Percentiles rank a stretch among this genome's conserved stretches.
phyloP scores from a whole-genome alignment of 2,797 vertebrate genomes.

The Poeciliopsis presidionis region DNA sequence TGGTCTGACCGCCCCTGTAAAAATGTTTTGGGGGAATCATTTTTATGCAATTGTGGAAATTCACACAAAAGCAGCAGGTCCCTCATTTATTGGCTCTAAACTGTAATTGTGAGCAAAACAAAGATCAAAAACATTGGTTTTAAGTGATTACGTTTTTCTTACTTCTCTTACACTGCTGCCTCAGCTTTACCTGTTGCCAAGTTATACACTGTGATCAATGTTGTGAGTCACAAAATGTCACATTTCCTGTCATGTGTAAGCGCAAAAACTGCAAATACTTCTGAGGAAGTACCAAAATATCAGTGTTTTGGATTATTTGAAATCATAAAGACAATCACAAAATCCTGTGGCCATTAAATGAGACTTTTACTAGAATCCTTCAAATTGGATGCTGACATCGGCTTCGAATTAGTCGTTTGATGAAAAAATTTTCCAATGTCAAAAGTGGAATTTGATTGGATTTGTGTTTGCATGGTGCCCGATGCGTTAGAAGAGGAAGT shows the following conservation, averaged over 20 bases:
- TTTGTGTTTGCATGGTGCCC: background rate
- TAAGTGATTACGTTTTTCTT: background rate
- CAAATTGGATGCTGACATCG: background rate
- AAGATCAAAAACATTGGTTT: background rate
- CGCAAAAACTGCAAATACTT: background rate
- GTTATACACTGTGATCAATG: background rate
- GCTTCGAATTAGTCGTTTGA: background rate
- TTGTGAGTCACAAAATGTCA: background rate
- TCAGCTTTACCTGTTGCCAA: background rate
- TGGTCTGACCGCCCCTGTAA: background rate
- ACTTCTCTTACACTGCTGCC: background rate
- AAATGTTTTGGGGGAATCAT: background rate
- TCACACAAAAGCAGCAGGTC: background rate
- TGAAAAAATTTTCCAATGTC: background rate
- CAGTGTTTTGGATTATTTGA: too few species aligned
- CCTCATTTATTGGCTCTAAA: background rate
- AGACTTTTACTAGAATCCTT: background rate
- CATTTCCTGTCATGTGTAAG: background rate
- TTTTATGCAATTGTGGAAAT: background rate
- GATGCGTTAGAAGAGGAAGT: conserved; percentile 49
- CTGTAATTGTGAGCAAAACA: background rate
- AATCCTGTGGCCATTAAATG: too few species aligned
- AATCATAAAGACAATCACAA: too few species aligned
- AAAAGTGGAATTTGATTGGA: background rate
- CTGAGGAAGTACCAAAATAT: background rate